Percentiles rank a stretch among this genome's conserved stretches.
These are phyloP conservation scores for Serranochromis macrocephalus DNA, from an alignment of 2,113 vertebrate genomes.

Conservation along the genomic window DNA sequence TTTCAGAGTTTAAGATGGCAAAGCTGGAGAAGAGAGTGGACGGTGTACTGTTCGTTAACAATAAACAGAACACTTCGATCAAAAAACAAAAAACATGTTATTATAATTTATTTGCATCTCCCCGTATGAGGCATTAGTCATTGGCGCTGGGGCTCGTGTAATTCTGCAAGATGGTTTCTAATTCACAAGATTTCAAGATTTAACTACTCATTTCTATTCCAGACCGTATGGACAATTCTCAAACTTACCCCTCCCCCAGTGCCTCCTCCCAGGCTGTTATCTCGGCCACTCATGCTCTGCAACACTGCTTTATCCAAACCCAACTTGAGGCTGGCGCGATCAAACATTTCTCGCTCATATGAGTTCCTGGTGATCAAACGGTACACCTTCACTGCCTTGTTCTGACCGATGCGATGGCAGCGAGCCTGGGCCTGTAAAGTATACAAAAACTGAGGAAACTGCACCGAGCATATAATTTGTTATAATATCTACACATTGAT, in stretches of 20 bases:
- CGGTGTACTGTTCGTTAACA: background rate
- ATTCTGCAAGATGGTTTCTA: background rate
- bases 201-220: background rate
- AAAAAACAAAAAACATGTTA: background rate
- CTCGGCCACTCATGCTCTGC: slow-evolving; percentile 98
- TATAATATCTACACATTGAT: background rate
- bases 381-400: slow-evolving; percentile 98
- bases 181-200: background rate
- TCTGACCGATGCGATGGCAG: slow-evolving; percentile 96
- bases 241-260: slow-evolving; percentile 78
- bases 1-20: background rate
- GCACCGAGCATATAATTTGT: background rate
- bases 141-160: background rate
- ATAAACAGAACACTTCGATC: background rate
- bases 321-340: slow-evolving; percentile 93
- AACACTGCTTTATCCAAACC: slow-evolving; percentile 96
- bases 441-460: background rate
- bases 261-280: slow-evolving; percentile 81
- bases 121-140: background rate
- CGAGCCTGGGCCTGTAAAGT: slow-evolving; percentile 88
- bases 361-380: slow-evolving; percentile 95
- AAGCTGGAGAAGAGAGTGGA: background rate
- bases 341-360: slow-evolving; percentile 97
- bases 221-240: background rate
- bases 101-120: background rate